Percentiles rank a stretch among this genome's conserved stretches.
These are phyloP conservation scores for Andrena bicolor DNA, from an alignment of 2,888 invertebrate genomes.

Conservation along the genomic window DNA sequence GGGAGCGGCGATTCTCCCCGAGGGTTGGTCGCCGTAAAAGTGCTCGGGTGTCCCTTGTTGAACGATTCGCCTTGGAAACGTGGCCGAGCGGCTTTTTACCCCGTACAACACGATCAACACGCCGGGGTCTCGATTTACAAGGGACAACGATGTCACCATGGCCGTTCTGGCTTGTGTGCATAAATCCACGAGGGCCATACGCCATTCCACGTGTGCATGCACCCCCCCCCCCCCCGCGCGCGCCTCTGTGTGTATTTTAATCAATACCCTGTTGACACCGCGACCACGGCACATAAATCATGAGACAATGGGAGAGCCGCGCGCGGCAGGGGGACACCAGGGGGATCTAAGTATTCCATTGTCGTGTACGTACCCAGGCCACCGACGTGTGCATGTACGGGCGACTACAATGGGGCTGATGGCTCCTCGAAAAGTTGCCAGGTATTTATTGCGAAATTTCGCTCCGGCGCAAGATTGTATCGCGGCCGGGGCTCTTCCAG, in stretches of 20 bases:
- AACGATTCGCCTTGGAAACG: slow-evolving; percentile 60
- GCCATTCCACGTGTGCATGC: not conserved
- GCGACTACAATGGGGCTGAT: slow-evolving; percentile 43
- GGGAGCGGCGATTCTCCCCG: slow-evolving; percentile 23
- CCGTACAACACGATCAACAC: slow-evolving; percentile 55
- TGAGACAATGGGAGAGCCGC: slow-evolving; percentile 80
- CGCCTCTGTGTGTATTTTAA: slow-evolving; percentile 73
- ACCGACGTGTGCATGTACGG: slow-evolving; percentile 44
- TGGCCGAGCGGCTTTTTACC: slow-evolving; percentile 62
- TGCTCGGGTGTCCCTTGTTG: slow-evolving; percentile 36
- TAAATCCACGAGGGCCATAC: slow-evolving; percentile 52
- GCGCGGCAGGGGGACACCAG: slow-evolving; percentile 67
- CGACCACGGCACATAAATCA: slow-evolving; percentile 80
- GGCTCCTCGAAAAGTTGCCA: slow-evolving; percentile 45
- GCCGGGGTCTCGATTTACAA: slow-evolving; percentile 65
- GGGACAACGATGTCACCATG: slow-evolving; percentile 65
- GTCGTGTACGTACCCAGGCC: slow-evolving; percentile 60
- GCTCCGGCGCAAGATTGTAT: slow-evolving; percentile 50
- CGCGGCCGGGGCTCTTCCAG: slow-evolving; percentile 16
- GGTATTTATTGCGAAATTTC: slow-evolving; percentile 59
- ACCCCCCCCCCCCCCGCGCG: not conserved
- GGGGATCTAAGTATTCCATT: slow-evolving; percentile 80
- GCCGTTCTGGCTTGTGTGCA: slow-evolving; percentile 50
- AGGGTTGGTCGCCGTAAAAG: slow-evolving; percentile 22
- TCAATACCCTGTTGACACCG: slow-evolving; percentile 78